Percentiles rank a stretch among this genome's conserved stretches.
These are phyloP conservation scores for Physeter macrocephalus DNA, from an alignment of 2,113 vertebrate species.

Conservation along the genomic window DNA sequence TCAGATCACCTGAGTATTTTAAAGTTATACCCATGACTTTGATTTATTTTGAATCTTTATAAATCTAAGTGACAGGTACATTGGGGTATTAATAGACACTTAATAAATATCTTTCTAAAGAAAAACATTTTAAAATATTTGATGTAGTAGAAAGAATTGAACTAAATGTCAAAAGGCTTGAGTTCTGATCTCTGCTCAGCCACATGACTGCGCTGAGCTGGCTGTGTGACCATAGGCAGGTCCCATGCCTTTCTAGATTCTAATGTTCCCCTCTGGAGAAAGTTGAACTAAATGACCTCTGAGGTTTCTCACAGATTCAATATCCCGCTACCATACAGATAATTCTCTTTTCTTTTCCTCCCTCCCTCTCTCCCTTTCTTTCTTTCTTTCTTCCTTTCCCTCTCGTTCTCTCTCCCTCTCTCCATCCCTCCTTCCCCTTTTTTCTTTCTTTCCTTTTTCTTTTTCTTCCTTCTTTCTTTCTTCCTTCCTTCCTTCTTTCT, in stretches of 20 bases:
- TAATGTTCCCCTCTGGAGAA: background rate
- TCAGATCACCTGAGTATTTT: background rate
- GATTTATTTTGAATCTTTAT: background rate
- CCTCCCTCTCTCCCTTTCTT: background rate
- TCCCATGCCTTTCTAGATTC: background rate
- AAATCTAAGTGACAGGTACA: background rate
- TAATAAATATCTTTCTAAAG: background rate
- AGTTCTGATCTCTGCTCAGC: background rate
- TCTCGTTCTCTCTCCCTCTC: background rate
- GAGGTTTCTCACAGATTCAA: background rate
- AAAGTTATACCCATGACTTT: background rate
- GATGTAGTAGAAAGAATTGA: background rate
- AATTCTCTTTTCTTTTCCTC: background rate
- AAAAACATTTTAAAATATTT: background rate
- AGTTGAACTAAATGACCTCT: background rate
- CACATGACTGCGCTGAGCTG: background rate
- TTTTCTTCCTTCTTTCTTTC: fast-evolving
- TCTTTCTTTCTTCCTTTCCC: background rate
- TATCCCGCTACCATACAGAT: background rate
- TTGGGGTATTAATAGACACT: background rate
- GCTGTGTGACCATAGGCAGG: background rate
- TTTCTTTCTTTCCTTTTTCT: background rate
- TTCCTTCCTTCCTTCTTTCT: too few relatives aligned
- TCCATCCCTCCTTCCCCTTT: background rate
- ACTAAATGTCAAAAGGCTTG: background rate